Base-by-base conservation (phyloP, 2,888 invertebrate species). In the Camptogramma bilineatum region DNA sequence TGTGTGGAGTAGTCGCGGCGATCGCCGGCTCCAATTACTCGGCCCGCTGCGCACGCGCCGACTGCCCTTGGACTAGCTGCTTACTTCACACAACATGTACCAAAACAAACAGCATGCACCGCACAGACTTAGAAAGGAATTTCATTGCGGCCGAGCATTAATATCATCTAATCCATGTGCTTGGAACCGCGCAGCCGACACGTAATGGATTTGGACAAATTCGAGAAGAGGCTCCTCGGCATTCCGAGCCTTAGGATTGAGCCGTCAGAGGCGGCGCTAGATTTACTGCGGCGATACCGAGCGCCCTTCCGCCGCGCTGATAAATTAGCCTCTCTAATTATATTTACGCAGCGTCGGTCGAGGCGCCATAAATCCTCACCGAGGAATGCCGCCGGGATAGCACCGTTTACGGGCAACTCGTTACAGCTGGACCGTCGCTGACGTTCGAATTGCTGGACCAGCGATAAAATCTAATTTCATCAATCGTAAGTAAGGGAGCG, bases 291-390 rank as follows among this genome's bases (percentile, higher is more conserved):
- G 81, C 84, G 90, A 91, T 90, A 87, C 83, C 81, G 81, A 79
- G 87, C 85, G 88, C 90, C 88, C 91, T 90, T 91, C 91, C 90
- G 87, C 85, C 83, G 86, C 77, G 76, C 89, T 91, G 91, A 92
- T 90, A 91, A 90, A 92, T 56, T 91, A 86, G 89, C 87, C 86
- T 81, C 88, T 91, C 88, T 92, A 91, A 92, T 92, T 92, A 92
- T 92, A 92, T 91, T 92, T 91, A 93, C 91, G 89, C 88, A 86
- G 90, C 86, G 88, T 86, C 88, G 83, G 82, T 78, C 86, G 88
- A 83, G 86, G 82, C 81, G 82, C 86, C 81, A 90, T 92, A 91
- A 91, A 91, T 92, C 85, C 83, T 73, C 79, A 70, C 69, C 66
- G 70, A 73, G 85, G 88, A 86, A 89, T 90, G 87, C 80, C 77